Conservation (phyloP, 23 tunicate species). For the Trididemnum miniatum region DNA sequence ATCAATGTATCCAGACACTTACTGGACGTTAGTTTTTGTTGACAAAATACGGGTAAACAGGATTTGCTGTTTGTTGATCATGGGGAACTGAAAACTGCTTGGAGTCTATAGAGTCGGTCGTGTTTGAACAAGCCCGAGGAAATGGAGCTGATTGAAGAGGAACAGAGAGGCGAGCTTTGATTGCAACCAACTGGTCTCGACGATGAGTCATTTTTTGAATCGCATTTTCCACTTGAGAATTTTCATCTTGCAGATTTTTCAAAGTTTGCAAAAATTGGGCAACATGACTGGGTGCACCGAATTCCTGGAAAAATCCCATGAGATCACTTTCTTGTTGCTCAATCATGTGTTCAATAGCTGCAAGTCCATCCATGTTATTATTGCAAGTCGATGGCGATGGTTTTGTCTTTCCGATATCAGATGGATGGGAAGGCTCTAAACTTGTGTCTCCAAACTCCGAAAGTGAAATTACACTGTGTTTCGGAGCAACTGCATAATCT, state of each 20-base stretch:
- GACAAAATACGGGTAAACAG: not conserved
- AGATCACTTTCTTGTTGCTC: conserved; percentile 53
- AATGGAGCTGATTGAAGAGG: conserved; percentile 23
- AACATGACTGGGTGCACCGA: conserved; percentile 60
- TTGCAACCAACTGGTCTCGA: conserved; percentile 57
- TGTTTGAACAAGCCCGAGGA: not conserved
- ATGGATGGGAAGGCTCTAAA: conserved; percentile 45
- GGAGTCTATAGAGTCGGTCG: not conserved
- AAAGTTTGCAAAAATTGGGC: conserved; percentile 49
- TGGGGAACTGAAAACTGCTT: conserved; percentile 11
- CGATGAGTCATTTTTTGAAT: conserved; percentile 62
- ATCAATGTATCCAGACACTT: no score
- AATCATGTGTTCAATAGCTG: conserved; percentile 59
- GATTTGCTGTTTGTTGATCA: not conserved
- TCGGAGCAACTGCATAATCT: conserved; percentile 53
- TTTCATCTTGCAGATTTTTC: conserved; percentile 53
- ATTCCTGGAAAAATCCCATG: conserved; percentile 60
- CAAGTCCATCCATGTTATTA: conserved; percentile 42
- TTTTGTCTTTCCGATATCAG: conserved; percentile 46
- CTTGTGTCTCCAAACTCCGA: conserved; percentile 46
- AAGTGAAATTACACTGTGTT: conserved; percentile 53
- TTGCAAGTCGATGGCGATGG: conserved; percentile 13
- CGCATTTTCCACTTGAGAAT: conserved; percentile 36
- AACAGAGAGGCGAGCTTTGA: conserved; percentile 53
- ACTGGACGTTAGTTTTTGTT: conserved; percentile 1